phyloP scores from a whole-genome alignment of 2,797 vertebrate genomes.

The Pipistrellus nathusii region DNA sequence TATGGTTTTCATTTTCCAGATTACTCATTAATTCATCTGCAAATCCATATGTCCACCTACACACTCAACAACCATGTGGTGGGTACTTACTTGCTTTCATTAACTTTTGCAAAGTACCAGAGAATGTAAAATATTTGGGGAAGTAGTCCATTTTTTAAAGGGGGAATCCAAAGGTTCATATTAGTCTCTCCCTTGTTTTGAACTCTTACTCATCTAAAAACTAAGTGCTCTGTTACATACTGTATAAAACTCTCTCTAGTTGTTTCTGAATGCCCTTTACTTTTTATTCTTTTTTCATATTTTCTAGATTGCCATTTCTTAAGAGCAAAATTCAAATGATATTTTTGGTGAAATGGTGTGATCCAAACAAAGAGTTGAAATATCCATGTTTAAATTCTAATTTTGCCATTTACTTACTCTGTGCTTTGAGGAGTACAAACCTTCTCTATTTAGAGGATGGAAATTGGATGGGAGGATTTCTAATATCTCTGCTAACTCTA shows the following conservation, averaged over 20 bases:
- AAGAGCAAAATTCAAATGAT: neutral
- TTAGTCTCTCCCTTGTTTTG: neutral
- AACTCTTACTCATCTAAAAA: constrained; percentile 52
- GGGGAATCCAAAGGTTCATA: neutral
- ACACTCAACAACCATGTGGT: neutral
- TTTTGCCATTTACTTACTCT: neutral
- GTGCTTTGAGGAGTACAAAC: neutral
- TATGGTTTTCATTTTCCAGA: neutral
- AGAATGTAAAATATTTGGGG: neutral
- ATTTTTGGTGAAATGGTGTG: neutral
- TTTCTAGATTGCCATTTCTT: constrained; percentile 32
- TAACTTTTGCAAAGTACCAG: neutral
- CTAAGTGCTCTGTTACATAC: constrained; percentile 18
- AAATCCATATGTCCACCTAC: neutral
- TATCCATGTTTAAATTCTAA: neutral
- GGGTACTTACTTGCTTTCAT: neutral
- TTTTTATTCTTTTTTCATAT: neutral
- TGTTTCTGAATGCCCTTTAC: neutral
- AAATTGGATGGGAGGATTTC: neutral
- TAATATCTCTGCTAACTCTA: neutral
- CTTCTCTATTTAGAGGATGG: neutral
- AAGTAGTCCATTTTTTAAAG: neutral
- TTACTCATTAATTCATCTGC: neutral
- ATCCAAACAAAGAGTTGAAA: neutral
- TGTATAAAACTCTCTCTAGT: neutral